A percentile compares a stretch with the other conserved stretches of the same genome.
Evolutionary conservation across 1,140 invertebrate species (phyloP).

Genomic region (Drosophila mojavensis): DNA sequence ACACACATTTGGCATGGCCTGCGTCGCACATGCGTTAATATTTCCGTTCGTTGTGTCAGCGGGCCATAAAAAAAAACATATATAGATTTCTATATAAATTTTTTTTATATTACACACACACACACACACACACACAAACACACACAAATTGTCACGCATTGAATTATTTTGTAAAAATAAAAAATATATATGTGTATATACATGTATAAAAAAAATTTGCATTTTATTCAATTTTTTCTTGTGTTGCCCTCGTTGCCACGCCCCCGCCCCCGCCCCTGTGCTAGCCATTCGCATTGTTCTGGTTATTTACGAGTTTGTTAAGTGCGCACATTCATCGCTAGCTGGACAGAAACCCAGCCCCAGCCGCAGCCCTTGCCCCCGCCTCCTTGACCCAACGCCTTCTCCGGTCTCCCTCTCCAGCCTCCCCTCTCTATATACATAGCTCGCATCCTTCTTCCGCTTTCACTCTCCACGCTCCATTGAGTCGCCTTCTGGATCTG

Average conservation of each 20-base stretch:
- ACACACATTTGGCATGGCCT: slow-evolving; percentile 17
- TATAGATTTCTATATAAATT: slow-evolving; percentile 7
- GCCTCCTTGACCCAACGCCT: not conserved
- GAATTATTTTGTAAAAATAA: slow-evolving; percentile 69
- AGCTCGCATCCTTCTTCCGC: not conserved
- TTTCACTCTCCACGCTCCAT: slow-evolving; percentile 41
- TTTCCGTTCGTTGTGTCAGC: slow-evolving; percentile 73
- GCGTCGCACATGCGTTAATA: slow-evolving; percentile 78
- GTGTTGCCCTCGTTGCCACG: slow-evolving; percentile 16
- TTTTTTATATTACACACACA: not conserved
- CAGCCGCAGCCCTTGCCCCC: too few species aligned
- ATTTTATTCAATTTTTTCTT: slow-evolving; percentile 79
- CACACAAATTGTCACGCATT: slow-evolving; percentile 75
- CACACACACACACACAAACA: slow-evolving; percentile 6
- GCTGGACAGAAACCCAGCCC: not conserved
- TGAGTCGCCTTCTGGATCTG: slow-evolving; percentile 29
- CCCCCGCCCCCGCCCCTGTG: not conserved
- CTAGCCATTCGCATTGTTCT: slow-evolving; percentile 66
- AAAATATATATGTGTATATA: slow-evolving; percentile 51
- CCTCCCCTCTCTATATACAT: not conserved
- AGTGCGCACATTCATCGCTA: slow-evolving; percentile 57
- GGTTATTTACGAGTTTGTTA: slow-evolving; percentile 79
- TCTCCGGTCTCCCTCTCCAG: not conserved
- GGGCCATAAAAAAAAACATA: slow-evolving; percentile 63
- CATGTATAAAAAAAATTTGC: slow-evolving; percentile 72